Percentiles rank a stretch among this genome's conserved stretches.
Evolutionary conservation across 2,888 invertebrate genomes (phyloP).

Genomic region (Ethmia dodecea): DNA sequence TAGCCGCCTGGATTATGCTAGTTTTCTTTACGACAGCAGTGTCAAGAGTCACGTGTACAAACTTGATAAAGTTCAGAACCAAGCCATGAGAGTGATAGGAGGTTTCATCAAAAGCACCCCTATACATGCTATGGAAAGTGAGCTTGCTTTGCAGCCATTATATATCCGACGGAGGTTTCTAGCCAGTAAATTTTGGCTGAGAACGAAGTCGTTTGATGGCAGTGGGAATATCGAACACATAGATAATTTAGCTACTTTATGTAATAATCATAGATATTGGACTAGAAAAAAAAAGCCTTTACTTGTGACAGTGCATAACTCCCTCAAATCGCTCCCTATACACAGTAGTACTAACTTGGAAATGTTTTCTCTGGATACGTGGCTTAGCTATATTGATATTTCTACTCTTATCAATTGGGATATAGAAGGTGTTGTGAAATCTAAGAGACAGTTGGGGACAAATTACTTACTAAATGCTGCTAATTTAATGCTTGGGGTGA

Average conservation of each 20-base stretch:
- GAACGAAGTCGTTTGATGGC: not conserved
- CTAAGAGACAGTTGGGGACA: not conserved
- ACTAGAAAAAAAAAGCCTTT: not conserved
- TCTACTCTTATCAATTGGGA: not conserved
- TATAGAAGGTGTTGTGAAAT: not conserved
- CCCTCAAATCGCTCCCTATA: not conserved
- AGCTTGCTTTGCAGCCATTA: slow-evolving; percentile 6
- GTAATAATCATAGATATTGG: not conserved
- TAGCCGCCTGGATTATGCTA: slow-evolving; percentile 8
- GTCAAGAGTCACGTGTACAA: slow-evolving; percentile 8
- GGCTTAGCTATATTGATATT: slow-evolving; percentile 2
- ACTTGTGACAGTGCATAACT: not conserved
- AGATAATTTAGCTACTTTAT: not conserved
- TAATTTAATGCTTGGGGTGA: not conserved
- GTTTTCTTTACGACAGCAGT: slow-evolving; percentile 13
- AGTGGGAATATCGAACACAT: not conserved
- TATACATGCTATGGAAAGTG: slow-evolving; percentile 17
- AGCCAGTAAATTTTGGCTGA: not conserved
- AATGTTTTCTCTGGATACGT: slow-evolving; percentile 2
- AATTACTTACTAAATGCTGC: not conserved
- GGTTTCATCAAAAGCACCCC: slow-evolving; percentile 14
- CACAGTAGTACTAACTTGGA: not conserved
- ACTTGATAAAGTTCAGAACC: slow-evolving; percentile 13
- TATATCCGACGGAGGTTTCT: not conserved
- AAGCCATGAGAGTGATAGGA: slow-evolving; percentile 12